Evolutionary conservation across 2,113 vertebrate genomes (phyloP).

Genomic region (Hiodon tergisus): DNA sequence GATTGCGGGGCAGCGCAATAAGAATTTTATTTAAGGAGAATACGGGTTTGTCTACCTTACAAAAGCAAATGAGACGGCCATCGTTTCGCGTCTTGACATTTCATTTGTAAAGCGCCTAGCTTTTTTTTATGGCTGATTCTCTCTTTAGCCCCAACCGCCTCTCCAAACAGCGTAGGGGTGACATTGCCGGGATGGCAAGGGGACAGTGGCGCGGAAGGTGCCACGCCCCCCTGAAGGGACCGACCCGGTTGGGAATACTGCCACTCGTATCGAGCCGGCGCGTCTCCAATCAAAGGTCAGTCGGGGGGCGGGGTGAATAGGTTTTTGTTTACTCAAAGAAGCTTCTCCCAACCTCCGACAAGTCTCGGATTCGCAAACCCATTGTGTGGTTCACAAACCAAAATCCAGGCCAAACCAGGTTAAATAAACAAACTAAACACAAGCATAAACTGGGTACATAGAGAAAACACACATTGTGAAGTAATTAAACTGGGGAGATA

Average conservation of each 20-base stretch:
- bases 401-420: no score
- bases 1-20: conserved; percentile 80
- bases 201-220: no score
- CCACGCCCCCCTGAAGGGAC: no score
- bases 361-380: no score
- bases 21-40: conserved; percentile 70
- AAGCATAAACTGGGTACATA: conserved; percentile 35
- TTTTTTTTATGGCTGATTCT: conserved; percentile 60
- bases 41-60: conserved; percentile 71
- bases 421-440: conserved; percentile 3
- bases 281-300: no score
- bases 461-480: conserved; percentile 34
- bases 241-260: no score
- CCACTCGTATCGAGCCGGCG: no score
- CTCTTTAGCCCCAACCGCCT: conserved; percentile 20
- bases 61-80: conserved; percentile 65
- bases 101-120: conserved; percentile 65
- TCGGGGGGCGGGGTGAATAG: no score
- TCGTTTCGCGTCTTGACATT: conserved; percentile 72
- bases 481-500: conserved; percentile 41
- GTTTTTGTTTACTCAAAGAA: no score
- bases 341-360: no score
- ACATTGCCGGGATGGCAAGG: conserved; percentile 34
- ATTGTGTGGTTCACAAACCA: no score
- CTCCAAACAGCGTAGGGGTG: conserved; percentile 45